phyloP scores from a whole-genome alignment of 1,140 invertebrate species.

The Cyphomyrmex costatus region DNA sequence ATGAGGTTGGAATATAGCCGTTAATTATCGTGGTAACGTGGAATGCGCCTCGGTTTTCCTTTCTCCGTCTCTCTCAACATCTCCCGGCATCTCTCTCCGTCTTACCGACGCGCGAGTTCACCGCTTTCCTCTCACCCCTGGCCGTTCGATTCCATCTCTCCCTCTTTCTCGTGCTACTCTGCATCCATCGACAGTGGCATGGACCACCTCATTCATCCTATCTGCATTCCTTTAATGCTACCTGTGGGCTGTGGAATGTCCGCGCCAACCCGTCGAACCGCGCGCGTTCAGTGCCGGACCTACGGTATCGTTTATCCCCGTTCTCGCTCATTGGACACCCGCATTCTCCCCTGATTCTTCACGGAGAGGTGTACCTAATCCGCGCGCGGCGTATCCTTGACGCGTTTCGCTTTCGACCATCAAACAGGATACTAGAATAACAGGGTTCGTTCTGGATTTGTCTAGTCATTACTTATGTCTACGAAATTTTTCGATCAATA shows the following conservation, averaged over 20 bases:
- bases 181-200: slow-evolving; percentile 79
- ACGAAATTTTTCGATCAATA: not conserved
- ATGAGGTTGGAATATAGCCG: slow-evolving; percentile 77
- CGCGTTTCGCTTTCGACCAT: not conserved
- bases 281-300: slow-evolving; percentile 70
- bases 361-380: slow-evolving; percentile 23
- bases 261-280: slow-evolving; percentile 60
- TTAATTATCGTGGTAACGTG: slow-evolving; percentile 81
- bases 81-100: not conserved
- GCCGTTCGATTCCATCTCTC: slow-evolving; percentile 10
- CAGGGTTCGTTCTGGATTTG: not conserved
- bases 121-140: slow-evolving; percentile 18
- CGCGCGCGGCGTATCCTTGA: not conserved
- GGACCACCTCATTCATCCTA: slow-evolving; percentile 85
- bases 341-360: slow-evolving; percentile 17
- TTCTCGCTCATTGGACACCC: slow-evolving; percentile 33
- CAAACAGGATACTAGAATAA: not conserved
- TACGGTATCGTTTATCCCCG: slow-evolving; percentile 75
- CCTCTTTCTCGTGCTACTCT: slow-evolving; percentile 53
- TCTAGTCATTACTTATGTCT: not conserved
- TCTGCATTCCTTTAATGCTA: slow-evolving; percentile 85
- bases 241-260: slow-evolving; percentile 84
- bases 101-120: not conserved
- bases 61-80: slow-evolving; percentile 44
- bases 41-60: slow-evolving; percentile 76